Percentiles rank a stretch among this genome's conserved stretches.
Evolutionary conservation across 2,888 invertebrate genomes (phyloP).

Genomic region (Sphaeridia pumilis): DNA sequence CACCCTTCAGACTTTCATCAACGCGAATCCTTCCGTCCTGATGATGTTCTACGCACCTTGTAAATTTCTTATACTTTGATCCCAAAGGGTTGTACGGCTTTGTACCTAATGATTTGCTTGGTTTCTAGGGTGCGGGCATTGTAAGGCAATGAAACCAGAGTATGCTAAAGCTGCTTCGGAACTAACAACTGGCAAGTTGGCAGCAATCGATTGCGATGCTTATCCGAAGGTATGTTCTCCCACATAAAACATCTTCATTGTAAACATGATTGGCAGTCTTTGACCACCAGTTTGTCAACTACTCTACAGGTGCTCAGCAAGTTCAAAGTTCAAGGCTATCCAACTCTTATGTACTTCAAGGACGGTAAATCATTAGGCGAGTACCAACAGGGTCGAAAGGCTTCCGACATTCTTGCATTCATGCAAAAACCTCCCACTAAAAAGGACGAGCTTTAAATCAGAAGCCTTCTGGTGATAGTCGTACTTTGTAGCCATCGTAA

Average conservation of each 20-base stretch:
- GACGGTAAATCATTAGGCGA: constrained; percentile 1
- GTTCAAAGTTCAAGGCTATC: constrained; percentile 4
- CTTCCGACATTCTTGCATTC: constrained; percentile 5
- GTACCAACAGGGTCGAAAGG: constrained; percentile 5
- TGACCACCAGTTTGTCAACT: no score
- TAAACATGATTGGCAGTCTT: no score
- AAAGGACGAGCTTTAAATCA: constrained; percentile 3
- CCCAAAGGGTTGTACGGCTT: no score
- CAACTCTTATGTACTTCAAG: constrained; percentile 4
- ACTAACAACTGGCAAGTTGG: background rate
- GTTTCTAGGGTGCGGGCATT: constrained; percentile 13
- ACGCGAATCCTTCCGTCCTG: constrained; percentile 3
- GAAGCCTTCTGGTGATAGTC: no score
- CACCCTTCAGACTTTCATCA: constrained; percentile 5
- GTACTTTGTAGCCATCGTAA: no score
- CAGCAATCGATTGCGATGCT: constrained; percentile 7
- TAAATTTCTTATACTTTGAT: no score
- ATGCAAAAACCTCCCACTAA: background rate
- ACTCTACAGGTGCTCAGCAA: constrained; percentile 3
- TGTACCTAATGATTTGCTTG: no score
- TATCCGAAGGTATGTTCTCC: constrained; percentile 8
- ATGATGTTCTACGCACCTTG: constrained; percentile 14
- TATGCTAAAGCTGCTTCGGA: constrained; percentile 4
- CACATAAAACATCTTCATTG: no score
- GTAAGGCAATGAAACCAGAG: constrained; percentile 10